Evolutionary conservation across 2,113 vertebrate species (phyloP), one percentile per base, ranked within the genome.

Genomic region (Leucosticte australis): DNA sequence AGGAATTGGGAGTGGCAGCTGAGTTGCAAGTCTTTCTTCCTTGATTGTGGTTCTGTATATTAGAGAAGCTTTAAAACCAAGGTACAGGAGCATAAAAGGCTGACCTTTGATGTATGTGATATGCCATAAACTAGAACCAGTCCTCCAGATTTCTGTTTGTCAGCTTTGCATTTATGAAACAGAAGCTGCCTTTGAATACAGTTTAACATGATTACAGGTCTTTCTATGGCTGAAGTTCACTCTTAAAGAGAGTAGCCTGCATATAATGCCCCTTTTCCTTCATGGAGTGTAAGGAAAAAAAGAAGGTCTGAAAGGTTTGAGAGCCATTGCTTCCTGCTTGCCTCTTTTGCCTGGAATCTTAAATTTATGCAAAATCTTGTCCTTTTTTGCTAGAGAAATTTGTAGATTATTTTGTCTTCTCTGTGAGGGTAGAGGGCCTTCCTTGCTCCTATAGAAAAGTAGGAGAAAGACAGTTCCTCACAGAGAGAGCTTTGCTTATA

Each of bases 41-140:
- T 80, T 89, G 83, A 92, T 89, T 87, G 85, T 77, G 53, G 52
- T 85, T 92, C 87, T 92, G 44, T 81, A 89, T 53, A 84, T 75
- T 88, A 92, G 81, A 50, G n/a, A 88, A 96, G 59, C 52, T 93
- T 94, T 80, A 90, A 90, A 96, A 42, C 8, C 42, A 94, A 47
- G 59, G 46, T 71, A 81, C 1, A 0, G 41, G 23, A 88, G 65
- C 87, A 89, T 76, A 79, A 92, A 92, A 94, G 44, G 46, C 79
- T 77, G 74, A 84, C 74, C 93, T 93, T 96, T 96, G 83, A 91
- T 83, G 39, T 91, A 95, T 89, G 70, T 55, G 56, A 88, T 92
- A 91, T 30, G 59, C 49, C 64, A 62, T 89, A 96, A 97, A 97
- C 83, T 62, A 83, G 91, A 96, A 92, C 83, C 93, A 96, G 92